A percentile compares a stretch with the other conserved stretches of the same genome.
These are phyloP conservation scores for Gonocerus acuteangulatus DNA, from an alignment of 2,888 invertebrate species.

Conservation along the genomic window DNA sequence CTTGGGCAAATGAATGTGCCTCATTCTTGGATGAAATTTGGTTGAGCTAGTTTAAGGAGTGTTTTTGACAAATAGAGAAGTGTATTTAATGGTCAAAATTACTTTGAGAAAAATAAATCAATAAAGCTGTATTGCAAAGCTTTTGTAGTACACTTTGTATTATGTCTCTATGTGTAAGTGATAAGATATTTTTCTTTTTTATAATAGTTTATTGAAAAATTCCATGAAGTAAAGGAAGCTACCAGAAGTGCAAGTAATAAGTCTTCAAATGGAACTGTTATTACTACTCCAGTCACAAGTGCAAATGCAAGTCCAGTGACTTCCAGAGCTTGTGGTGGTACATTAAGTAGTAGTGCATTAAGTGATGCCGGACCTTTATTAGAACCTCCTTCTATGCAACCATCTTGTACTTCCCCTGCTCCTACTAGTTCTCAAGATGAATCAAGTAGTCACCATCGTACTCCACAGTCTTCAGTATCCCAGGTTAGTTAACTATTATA, in stretches of 20 bases:
- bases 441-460: constrained; percentile 42
- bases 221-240: constrained; percentile 95
- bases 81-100: neutral
- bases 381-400: constrained; percentile 39
- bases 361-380: constrained; percentile 44
- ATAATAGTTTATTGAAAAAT: constrained; percentile 95
- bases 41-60: neutral
- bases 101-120: neutral
- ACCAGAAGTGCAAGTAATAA: constrained; percentile 66
- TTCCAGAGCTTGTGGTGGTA: constrained; percentile 52
- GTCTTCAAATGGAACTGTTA: constrained; percentile 51
- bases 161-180: too few relatives aligned
- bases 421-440: constrained; percentile 33
- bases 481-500: constrained; percentile 7
- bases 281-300: constrained; percentile 78
- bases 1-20: neutral
- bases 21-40: neutral
- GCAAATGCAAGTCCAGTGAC: constrained; percentile 82
- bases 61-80: neutral
- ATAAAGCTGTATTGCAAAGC: neutral
- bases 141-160: too few relatives aligned
- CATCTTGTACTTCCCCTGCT: constrained; percentile 41
- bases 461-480: constrained; percentile 40
- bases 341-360: constrained; percentile 47
- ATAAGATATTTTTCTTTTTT: constrained; percentile 6